Evolutionary conservation across 2,888 invertebrate species (phyloP).

Genomic region (Arenicola marina): DNA sequence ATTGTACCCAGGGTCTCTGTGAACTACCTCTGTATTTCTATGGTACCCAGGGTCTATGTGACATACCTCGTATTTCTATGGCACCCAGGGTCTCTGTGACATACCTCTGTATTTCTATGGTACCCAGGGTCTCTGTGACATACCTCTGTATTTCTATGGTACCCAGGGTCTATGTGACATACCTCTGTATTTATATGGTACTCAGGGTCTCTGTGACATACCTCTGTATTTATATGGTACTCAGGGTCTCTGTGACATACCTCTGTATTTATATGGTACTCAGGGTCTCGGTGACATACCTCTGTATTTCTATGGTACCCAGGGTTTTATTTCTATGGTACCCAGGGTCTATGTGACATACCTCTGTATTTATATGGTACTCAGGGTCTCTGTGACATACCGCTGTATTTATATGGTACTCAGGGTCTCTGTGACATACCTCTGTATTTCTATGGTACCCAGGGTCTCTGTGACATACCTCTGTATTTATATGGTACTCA

Average conservation of each 20-base stretch:
- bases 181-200: conserved; percentile 90
- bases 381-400: conserved; percentile 92
- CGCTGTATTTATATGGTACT: conserved; percentile 93
- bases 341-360: no score
- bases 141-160: conserved; percentile 93
- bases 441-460: conserved; percentile 92
- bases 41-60: conserved; percentile 91
- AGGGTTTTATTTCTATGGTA: no score
- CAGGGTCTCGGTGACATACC: conserved; percentile 91
- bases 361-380: conserved; percentile 93
- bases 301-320: conserved; percentile 92
- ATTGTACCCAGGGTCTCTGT: conserved; percentile 94
- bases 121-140: conserved; percentile 92
- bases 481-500: conserved; percentile 94
- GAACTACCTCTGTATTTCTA: conserved; percentile 90
- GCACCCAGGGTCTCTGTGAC: conserved; percentile 94
- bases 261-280: conserved; percentile 93
- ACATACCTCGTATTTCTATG: conserved; percentile 91
- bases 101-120: conserved; percentile 91
- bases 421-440: conserved; percentile 91
- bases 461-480: conserved; percentile 92
- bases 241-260: conserved; percentile 92
- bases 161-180: conserved; percentile 92
- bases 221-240: conserved; percentile 91
- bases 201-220: conserved; percentile 94